Evolutionary conservation across 2,797 vertebrate genomes (phyloP).

Genomic region (Gila robusta): DNA sequence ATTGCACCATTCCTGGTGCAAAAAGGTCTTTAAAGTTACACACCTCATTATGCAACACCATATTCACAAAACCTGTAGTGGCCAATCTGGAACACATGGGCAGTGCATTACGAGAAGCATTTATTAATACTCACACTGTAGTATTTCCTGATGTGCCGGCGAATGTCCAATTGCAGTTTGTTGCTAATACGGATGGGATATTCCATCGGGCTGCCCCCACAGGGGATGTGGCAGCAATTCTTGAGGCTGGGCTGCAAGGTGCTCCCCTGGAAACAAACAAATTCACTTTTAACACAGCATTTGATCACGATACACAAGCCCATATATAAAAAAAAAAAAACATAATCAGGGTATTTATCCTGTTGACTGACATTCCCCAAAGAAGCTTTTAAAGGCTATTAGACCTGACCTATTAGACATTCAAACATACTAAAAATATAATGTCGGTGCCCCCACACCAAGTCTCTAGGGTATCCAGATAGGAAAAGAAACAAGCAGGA

Average conservation of each 20-base stretch:
- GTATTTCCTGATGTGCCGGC: constrained; percentile 84
- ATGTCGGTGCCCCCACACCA: not conserved
- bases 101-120: not conserved
- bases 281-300: constrained; percentile 34
- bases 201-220: constrained; percentile 79
- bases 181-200: constrained; percentile 83
- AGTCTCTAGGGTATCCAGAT: constrained; percentile 10
- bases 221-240: constrained; percentile 88
- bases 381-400: constrained; percentile 49
- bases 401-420: constrained; percentile 30
- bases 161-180: constrained; percentile 91
- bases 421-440: constrained; percentile 32
- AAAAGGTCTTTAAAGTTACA: not conserved
- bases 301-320: not conserved
- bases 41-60: not conserved
- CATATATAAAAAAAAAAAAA: not conserved
- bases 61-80: not conserved
- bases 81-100: not conserved
- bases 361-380: constrained; percentile 41
- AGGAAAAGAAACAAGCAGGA: not conserved
- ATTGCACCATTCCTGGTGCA: not conserved
- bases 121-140: constrained; percentile 76
- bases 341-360: constrained; percentile 41
- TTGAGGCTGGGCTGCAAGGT: constrained; percentile 86
- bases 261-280: constrained; percentile 76